Base-by-base conservation (phyloP, 2,797 vertebrate species). In the Adelosebastes latens region DNA sequence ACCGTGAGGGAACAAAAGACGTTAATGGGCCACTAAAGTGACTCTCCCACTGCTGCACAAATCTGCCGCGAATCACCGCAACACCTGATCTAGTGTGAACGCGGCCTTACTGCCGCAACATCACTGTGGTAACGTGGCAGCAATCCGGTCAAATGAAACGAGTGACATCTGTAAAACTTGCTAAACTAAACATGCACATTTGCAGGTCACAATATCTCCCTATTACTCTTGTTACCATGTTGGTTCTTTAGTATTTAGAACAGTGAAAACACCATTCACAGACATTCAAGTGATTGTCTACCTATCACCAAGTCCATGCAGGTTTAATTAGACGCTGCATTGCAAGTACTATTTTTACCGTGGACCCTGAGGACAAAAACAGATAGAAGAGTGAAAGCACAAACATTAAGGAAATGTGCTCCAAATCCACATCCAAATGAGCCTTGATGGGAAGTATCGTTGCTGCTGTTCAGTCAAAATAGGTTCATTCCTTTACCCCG, bases 321-420 rank as follows among this genome's bases (percentile, higher is more conserved):
- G 65, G 53, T 78, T 68, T 64, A 67, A 52, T 71, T 55, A 72
- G 52, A 56, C 32, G 1, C 53, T 75, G 39, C 32, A 55, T 20
- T 64, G 3, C 56, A 29, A 65, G 25, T 61, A 8, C 14, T 70
- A 18, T 75, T 65, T 60, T 49, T 36, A 24, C 27, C 16, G 59
- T 25, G 49, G 9, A 4, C 49, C 66, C 52, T 29, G 22, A 64
- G n/a, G 58, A 58, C 49, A 42, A 34, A 80, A 72, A 67, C 27
- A 60, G 29, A n/a, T 14, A 39, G 13, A 63, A 31, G 59, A 68
- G 78, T 42, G 34, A 78, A 73, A 69, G 65, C 73, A 25, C 12
- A 82, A 55, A 73, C 71, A 80, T 77, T 39, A 77, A 29, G 13
- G 12, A 66, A 52, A 75, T 66, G 13, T 31, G 69, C 62, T 69